Evolutionary conservation across 2,888 invertebrate species (phyloP).

Genomic region (Melanotus villosus): DNA sequence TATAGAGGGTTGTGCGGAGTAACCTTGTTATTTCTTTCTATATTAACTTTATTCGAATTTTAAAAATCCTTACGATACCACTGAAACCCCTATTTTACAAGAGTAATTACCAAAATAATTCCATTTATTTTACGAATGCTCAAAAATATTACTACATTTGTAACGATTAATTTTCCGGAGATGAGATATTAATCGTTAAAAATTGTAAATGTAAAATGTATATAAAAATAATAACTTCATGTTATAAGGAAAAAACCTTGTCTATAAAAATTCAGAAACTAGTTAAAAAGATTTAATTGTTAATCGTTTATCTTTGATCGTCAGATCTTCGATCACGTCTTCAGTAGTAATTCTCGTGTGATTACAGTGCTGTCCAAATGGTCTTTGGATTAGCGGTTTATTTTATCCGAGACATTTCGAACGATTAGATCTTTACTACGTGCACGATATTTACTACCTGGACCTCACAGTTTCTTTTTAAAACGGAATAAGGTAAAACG

Average conservation of each 20-base stretch:
- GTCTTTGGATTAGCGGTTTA: slow-evolving; percentile 12
- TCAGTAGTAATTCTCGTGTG: not conserved
- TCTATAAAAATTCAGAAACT: too few relatives aligned
- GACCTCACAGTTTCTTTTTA: slow-evolving; percentile 3
- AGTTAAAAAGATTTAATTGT: too few relatives aligned
- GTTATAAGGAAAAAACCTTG: too few relatives aligned
- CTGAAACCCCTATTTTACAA: not conserved
- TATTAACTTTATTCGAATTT: not conserved
- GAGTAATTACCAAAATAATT: too few relatives aligned
- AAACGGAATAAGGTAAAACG: slow-evolving; percentile 5
- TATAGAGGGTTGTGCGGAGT: slow-evolving; percentile 3
- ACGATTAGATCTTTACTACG: slow-evolving; percentile 20
- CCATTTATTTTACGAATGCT: too few relatives aligned
- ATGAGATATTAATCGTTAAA: too few relatives aligned
- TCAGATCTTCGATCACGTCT: not conserved
- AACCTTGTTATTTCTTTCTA: not conserved
- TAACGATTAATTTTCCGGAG: too few relatives aligned
- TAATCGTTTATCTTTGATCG: not conserved
- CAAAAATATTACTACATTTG: too few relatives aligned
- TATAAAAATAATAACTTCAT: too few relatives aligned
- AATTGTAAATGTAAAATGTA: too few relatives aligned
- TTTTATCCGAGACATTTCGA: slow-evolving; percentile 12
- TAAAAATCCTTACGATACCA: too few relatives aligned
- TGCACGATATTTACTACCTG: slow-evolving; percentile 9
- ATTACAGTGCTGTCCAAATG: slow-evolving; percentile 4